Evolutionary conservation across 2,888 invertebrate genomes (phyloP).

Genomic region (Platerodrilus igneus): DNA sequence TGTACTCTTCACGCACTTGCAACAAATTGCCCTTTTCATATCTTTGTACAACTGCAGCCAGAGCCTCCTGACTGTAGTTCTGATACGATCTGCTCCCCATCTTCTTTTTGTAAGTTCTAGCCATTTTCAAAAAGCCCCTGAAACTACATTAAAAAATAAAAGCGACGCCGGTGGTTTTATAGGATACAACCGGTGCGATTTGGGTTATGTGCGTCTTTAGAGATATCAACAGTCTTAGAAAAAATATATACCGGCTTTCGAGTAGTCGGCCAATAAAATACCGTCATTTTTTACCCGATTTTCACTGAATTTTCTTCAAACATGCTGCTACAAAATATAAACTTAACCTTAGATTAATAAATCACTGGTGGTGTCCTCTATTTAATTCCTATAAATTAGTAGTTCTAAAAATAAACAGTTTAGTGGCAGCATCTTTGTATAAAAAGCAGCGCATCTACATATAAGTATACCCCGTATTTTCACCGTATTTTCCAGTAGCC

Average conservation of each 20-base stretch:
- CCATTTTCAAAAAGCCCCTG: conserved; percentile 10
- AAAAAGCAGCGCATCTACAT: too few relatives aligned
- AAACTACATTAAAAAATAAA: conserved; percentile 5
- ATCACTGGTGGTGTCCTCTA: too few relatives aligned
- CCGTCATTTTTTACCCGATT: conserved; percentile 6
- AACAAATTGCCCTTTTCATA: conserved; percentile 4
- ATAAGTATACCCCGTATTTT: too few relatives aligned
- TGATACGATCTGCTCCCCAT: conserved; percentile 4
- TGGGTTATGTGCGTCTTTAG: too few relatives aligned
- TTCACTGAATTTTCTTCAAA: conserved; percentile 1
- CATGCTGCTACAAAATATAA: too few relatives aligned
- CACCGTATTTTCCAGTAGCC: too few relatives aligned
- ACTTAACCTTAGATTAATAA: too few relatives aligned
- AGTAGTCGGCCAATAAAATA: conserved; percentile 4
- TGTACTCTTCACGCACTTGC: conserved; percentile 2
- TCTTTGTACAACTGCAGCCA: not conserved
- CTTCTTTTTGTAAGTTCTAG: conserved; percentile 3
- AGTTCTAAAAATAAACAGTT: too few relatives aligned
- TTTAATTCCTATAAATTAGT: too few relatives aligned
- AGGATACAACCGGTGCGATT: conserved; percentile 3
- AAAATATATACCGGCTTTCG: not conserved
- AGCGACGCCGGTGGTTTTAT: conserved; percentile 1
- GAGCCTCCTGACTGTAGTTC: conserved; percentile 3
- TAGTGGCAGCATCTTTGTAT: too few relatives aligned
- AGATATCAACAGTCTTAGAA: conserved; percentile 1